phyloP scores from a whole-genome alignment of 2,113 vertebrate species.

The Nothobranchius kuhntae region DNA sequence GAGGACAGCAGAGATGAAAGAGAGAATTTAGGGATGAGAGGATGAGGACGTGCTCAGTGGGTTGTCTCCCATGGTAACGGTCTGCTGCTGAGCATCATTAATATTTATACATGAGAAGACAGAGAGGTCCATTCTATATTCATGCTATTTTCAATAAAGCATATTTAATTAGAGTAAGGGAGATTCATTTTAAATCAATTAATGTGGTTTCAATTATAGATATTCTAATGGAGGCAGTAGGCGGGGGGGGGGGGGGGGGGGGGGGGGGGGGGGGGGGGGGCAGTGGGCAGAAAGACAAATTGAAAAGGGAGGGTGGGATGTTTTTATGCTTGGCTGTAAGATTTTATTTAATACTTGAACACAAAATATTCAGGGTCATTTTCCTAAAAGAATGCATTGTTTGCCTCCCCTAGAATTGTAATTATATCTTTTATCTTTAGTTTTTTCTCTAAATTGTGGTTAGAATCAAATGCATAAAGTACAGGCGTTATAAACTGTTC shows the following conservation, averaged over 20 bases:
- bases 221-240: conserved; percentile 48
- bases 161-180: conserved; percentile 60
- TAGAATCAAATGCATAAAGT: no score
- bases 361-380: neutral
- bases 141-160: conserved; percentile 70
- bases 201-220: conserved; percentile 63
- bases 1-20: conserved; percentile 55
- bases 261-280: neutral
- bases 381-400: neutral
- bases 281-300: conserved; percentile 18
- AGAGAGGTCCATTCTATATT: conserved; percentile 59
- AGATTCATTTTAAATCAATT: conserved; percentile 60
- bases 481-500: no score
- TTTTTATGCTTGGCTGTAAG: neutral
- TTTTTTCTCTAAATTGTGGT: no score
- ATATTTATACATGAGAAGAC: conserved; percentile 59
- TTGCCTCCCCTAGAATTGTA: neutral
- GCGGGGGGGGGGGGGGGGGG: neutral
- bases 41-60: conserved; percentile 42
- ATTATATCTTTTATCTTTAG: neutral
- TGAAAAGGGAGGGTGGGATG: conserved; percentile 11
- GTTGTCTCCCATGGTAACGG: conserved; percentile 70
- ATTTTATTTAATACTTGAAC: neutral
- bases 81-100: conserved; percentile 50
- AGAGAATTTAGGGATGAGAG: conserved; percentile 57